phyloP scores from a whole-genome alignment of 2,797 vertebrate genomes.

The Ibycter americanus region DNA sequence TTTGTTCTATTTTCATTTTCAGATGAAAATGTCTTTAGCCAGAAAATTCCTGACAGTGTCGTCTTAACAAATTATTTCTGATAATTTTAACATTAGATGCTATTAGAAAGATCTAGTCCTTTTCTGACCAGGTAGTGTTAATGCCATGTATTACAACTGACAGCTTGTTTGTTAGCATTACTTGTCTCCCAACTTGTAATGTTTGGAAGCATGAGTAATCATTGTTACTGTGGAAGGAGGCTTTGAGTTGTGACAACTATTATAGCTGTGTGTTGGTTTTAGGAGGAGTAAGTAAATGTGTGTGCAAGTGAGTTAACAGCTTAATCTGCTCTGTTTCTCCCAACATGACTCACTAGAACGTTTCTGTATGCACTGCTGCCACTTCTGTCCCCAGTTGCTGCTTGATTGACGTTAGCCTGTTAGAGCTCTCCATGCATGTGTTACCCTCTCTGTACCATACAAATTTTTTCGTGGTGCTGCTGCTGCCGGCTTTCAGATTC shows the following conservation, averaged over 20 bases:
- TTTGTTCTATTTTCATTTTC: neutral
- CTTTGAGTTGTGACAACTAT: conserved; percentile 39
- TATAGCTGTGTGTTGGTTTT: conserved; percentile 14
- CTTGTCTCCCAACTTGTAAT: neutral
- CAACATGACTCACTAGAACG: neutral
- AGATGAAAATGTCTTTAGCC: neutral
- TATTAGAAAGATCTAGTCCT: neutral
- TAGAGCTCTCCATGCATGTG: neutral
- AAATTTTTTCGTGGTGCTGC: neutral
- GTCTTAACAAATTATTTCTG: neutral
- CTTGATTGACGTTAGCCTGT: neutral
- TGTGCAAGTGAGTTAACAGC: conserved; percentile 38
- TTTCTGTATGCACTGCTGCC: neutral
- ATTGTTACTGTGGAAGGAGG: neutral
- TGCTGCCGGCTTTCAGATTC: neutral
- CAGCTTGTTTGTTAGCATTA: neutral
- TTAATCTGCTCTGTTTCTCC: conserved; percentile 22
- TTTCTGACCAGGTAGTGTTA: neutral
- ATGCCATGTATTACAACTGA: neutral
- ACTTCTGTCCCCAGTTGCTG: neutral
- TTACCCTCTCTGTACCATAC: neutral
- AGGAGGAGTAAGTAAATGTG: neutral
- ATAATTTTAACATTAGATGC: neutral
- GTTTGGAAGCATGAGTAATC: conserved; percentile 23
- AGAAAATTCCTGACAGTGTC: neutral